Conservation (phyloP, 2,888 invertebrate genomes). For the Thyatira batis region DNA sequence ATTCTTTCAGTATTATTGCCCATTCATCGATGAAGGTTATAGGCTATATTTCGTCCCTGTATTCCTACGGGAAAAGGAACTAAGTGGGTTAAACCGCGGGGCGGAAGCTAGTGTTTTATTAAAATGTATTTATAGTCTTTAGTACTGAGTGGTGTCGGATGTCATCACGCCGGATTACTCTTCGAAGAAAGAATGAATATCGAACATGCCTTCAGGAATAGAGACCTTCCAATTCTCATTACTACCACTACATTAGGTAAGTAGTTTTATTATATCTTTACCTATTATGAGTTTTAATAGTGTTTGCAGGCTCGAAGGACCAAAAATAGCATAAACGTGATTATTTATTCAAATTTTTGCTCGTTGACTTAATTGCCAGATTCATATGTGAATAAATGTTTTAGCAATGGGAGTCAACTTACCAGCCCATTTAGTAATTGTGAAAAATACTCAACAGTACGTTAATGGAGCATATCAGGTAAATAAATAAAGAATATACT, state of each 20-base stretch:
- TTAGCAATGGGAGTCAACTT: slow-evolving; percentile 92
- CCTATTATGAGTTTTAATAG: slow-evolving; percentile 4
- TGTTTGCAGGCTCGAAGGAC: no score
- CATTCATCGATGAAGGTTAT: no score
- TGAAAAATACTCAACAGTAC: slow-evolving; percentile 90
- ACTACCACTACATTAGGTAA: slow-evolving; percentile 86
- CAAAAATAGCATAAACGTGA: no score
- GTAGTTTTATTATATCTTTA: slow-evolving; percentile 7
- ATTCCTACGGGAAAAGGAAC: no score
- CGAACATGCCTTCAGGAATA: slow-evolving; percentile 85
- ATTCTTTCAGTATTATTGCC: no score
- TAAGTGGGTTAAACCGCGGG: no score
- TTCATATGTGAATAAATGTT: slow-evolving; percentile 16
- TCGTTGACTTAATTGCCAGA: no score
- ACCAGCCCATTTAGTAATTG: slow-evolving; percentile 91
- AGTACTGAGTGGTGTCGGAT: slow-evolving; percentile 85
- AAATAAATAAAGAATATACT: slow-evolving; percentile 10
- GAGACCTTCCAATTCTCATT: slow-evolving; percentile 86
- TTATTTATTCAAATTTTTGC: no score
- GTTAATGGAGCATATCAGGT: slow-evolving; percentile 81
- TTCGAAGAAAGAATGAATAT: slow-evolving; percentile 84
- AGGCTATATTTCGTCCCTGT: no score
- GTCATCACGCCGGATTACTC: slow-evolving; percentile 90
- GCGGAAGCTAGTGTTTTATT: not conserved
- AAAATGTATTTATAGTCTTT: slow-evolving; percentile 40